phyloP scores from a whole-genome alignment of 2,797 vertebrate genomes.

The Hemibagrus guttatus region DNA sequence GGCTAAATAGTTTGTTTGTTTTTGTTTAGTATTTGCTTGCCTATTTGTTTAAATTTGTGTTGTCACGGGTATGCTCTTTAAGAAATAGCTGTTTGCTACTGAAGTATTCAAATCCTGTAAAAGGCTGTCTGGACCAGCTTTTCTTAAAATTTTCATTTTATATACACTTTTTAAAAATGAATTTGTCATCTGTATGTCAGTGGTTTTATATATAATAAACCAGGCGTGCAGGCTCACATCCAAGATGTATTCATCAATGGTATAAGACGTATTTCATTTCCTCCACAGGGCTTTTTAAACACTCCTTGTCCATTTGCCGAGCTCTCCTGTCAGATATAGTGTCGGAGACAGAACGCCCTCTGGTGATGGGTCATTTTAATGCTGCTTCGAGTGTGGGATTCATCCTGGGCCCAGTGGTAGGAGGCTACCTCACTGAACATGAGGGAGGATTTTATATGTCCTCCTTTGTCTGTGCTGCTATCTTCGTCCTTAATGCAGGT shows the following conservation, averaged over 20 bases:
- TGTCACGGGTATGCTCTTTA: background rate
- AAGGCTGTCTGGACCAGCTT: background rate
- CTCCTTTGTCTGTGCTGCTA: constrained; percentile 82
- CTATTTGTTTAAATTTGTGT: background rate
- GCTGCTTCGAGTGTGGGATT: constrained; percentile 91
- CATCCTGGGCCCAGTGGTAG: constrained; percentile 92
- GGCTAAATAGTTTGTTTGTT: background rate
- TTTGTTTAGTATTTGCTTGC: background rate
- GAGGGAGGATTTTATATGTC: constrained; percentile 90
- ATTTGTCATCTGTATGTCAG: background rate
- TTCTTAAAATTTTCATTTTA: background rate
- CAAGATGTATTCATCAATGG: background rate
- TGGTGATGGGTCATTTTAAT: constrained; percentile 91
- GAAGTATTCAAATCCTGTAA: background rate
- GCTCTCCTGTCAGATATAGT: constrained; percentile 93
- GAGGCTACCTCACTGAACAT: constrained; percentile 89
- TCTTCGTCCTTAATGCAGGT: constrained; percentile 93
- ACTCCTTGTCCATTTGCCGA: constrained; percentile 93
- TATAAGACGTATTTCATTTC: background rate
- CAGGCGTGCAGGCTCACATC: background rate
- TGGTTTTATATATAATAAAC: background rate
- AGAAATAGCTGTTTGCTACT: background rate
- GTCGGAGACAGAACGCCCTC: constrained; percentile 84
- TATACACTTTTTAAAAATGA: background rate
- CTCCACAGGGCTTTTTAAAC: constrained; percentile 91